Evolutionary conservation across 2,113 vertebrate genomes (phyloP).

Genomic region (Gasterosteus nipponicus): DNA sequence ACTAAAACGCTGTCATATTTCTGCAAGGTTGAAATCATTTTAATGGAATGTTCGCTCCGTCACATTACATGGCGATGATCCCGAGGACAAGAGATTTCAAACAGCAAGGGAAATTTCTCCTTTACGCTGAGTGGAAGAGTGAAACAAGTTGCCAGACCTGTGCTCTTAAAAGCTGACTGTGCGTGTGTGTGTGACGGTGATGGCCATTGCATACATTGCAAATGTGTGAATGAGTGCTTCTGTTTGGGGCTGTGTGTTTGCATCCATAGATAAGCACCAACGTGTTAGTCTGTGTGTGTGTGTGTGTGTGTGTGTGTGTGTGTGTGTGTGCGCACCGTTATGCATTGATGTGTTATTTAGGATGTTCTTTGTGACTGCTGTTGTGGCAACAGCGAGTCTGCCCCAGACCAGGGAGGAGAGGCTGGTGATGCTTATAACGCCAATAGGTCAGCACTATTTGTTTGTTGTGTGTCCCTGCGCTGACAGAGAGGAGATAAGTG

Average conservation of each 20-base stretch:
- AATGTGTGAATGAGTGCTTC: not conserved
- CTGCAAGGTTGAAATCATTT: constrained; percentile 69
- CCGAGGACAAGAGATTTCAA: constrained; percentile 49
- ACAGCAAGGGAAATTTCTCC: constrained; percentile 54
- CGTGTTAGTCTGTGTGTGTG: constrained; percentile 19
- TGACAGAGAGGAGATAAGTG: constrained; percentile 10
- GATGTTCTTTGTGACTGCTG: constrained; percentile 33
- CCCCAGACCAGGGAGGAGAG: constrained; percentile 14
- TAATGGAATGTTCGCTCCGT: constrained; percentile 56
- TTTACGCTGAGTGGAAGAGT: constrained; percentile 43
- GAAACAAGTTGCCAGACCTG: constrained; percentile 21
- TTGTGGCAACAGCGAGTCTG: constrained; percentile 61
- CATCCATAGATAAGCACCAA: not conserved
- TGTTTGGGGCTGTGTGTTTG: not conserved
- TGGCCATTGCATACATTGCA: not conserved
- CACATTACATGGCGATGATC: constrained; percentile 48
- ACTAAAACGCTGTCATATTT: constrained; percentile 57
- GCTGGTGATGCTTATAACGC: constrained; percentile 45
- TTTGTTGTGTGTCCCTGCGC: constrained; percentile 40
- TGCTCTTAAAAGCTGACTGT: constrained; percentile 51
- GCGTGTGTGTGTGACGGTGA: not conserved
- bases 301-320: constrained; percentile 10
- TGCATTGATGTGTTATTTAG: constrained; percentile 39
- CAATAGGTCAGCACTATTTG: constrained; percentile 58
- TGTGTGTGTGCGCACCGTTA: constrained; percentile 17